Conservation (phyloP, 2,888 invertebrate species). For the Drosophila sordidapex region DNA sequence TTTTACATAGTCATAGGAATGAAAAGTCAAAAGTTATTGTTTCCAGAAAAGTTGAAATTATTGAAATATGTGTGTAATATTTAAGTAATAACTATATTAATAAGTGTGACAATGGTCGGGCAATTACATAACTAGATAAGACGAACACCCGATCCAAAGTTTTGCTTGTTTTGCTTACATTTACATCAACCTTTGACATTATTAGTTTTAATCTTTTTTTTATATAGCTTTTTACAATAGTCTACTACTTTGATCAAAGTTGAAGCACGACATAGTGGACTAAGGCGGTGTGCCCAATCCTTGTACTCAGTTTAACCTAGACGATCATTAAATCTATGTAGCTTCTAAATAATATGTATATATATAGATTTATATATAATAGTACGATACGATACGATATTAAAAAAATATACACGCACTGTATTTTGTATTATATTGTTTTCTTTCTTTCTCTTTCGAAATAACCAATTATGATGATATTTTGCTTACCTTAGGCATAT, state of each 20-base stretch:
- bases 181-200: slow-evolving; percentile 18
- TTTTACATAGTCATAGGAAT: slow-evolving; percentile 17
- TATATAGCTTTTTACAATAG: slow-evolving; percentile 41
- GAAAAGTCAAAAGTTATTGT: slow-evolving; percentile 16
- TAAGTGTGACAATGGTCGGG: slow-evolving; percentile 3
- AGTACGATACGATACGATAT: slow-evolving; percentile 23
- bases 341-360: slow-evolving; percentile 28
- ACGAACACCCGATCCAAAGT: slow-evolving; percentile 5
- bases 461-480: slow-evolving; percentile 34
- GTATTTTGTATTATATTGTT: slow-evolving; percentile 31
- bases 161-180: slow-evolving; percentile 7
- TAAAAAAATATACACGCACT: slow-evolving; percentile 47
- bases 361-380: slow-evolving; percentile 1
- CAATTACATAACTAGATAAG: slow-evolving; percentile 1
- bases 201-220: slow-evolving; percentile 1
- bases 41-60: slow-evolving; percentile 9
- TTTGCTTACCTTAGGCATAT: slow-evolving; percentile 24
- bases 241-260: slow-evolving; percentile 19
- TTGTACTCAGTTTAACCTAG: slow-evolving; percentile 21
- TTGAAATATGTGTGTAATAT: slow-evolving; percentile 5
- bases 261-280: slow-evolving; percentile 5
- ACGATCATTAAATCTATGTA: slow-evolving; percentile 15
- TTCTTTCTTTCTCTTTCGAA: slow-evolving; percentile 19
- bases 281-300: slow-evolving; percentile 19
- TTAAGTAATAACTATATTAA: slow-evolving; percentile 5